Percentiles rank a stretch among this genome's conserved stretches.
Evolutionary conservation across 2,888 invertebrate species (phyloP).

Genomic region (Steromphala cineraria): DNA sequence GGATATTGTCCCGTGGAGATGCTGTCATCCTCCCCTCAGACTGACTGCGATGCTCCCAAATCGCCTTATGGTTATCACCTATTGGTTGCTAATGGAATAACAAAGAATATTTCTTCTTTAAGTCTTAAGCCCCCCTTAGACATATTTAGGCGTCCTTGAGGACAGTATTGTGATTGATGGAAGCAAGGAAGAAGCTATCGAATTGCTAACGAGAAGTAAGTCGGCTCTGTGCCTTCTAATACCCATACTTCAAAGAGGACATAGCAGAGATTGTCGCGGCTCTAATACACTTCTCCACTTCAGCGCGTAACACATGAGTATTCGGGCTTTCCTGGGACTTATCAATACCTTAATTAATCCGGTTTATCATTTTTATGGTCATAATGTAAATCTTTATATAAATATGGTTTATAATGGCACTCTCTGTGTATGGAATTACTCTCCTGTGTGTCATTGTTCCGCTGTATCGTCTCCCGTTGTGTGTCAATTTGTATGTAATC

Average conservation of each 20-base stretch:
- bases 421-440: too few relatives aligned
- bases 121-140: conserved; percentile 8
- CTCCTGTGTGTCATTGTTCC: too few relatives aligned
- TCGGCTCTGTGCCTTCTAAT: neutral
- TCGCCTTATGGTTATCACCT: neutral
- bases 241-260: neutral
- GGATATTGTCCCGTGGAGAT: neutral
- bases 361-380: too few relatives aligned
- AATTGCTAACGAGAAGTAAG: neutral
- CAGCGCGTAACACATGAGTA: too few relatives aligned
- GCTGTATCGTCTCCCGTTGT: too few relatives aligned
- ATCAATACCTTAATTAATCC: too few relatives aligned
- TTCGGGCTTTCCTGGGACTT: too few relatives aligned
- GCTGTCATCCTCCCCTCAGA: neutral
- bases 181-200: neutral
- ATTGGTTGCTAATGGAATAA: conserved; percentile 15
- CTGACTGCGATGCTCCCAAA: neutral
- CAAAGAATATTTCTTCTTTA: neutral
- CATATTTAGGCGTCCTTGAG: neutral
- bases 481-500: too few relatives aligned
- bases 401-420: too few relatives aligned
- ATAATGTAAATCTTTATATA: too few relatives aligned
- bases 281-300: too few relatives aligned
- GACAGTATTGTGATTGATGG: neutral
- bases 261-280: neutral